A percentile compares a stretch with the other conserved stretches of the same genome.
These are phyloP conservation scores for Onychomys leucogaster DNA, from an alignment of 2,797 vertebrate species.

Conservation along the genomic window DNA sequence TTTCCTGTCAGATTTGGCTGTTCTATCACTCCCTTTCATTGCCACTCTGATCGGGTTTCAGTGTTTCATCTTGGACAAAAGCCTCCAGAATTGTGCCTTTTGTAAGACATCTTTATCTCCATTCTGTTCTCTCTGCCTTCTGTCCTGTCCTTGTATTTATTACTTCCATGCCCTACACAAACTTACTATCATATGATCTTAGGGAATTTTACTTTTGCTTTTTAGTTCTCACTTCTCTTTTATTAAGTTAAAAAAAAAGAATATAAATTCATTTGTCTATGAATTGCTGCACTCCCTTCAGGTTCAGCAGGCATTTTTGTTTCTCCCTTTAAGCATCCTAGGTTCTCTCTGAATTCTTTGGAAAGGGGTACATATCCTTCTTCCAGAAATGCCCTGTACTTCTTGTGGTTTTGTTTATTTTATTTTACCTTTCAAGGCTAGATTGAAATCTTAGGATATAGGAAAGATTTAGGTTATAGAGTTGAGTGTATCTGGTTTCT, in stretches of 20 bases:
- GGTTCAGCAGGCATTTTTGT: not conserved
- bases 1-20: not conserved
- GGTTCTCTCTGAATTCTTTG: not conserved
- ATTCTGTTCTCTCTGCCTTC: not conserved
- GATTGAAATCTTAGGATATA: not conserved
- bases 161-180: not conserved
- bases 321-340: not conserved
- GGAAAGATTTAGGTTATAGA: slow-evolving; percentile 3
- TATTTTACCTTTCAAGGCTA: not conserved
- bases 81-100: not conserved
- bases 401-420: not conserved
- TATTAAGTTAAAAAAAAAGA: not conserved
- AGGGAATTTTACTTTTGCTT: slow-evolving; percentile 1
- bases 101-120: not conserved
- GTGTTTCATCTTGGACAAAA: not conserved
- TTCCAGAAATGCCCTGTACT: not conserved
- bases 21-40: slow-evolving; percentile 2
- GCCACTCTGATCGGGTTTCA: not conserved
- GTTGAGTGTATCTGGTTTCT: not conserved
- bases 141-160: not conserved
- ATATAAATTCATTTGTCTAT: not conserved
- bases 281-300: not conserved
- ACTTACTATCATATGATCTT: not conserved
- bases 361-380: not conserved
- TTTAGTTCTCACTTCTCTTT: not conserved